phyloP scores from a whole-genome alignment of 2,888 invertebrate genomes.

The Scaptomyza cyrtandrae region DNA sequence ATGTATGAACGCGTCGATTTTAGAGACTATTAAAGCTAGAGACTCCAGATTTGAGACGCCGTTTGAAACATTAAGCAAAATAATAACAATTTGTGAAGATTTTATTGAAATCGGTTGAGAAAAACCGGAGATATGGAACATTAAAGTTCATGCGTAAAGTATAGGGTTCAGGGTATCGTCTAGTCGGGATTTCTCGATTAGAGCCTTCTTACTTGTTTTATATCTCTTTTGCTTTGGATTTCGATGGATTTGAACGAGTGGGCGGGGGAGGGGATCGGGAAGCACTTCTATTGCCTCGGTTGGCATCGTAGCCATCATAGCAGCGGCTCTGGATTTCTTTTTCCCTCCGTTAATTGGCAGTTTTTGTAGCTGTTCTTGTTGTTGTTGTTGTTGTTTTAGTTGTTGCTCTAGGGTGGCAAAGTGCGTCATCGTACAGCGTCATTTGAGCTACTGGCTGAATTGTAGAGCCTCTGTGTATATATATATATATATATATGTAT shows the following conservation, averaged over 20 bases:
- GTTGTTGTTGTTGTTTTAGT: constrained; percentile 15
- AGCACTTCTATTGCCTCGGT: constrained; percentile 46
- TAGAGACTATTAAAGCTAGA: no score
- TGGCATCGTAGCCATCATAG: constrained; percentile 36
- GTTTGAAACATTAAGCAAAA: no score
- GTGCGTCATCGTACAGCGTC: constrained; percentile 44
- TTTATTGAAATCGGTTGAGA: no score
- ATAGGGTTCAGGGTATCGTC: no score
- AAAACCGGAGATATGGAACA: no score
- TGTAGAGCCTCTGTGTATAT: constrained; percentile 24
- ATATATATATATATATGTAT: background rate
- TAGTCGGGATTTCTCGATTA: no score
- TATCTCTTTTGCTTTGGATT: constrained; percentile 1
- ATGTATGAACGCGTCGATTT: no score
- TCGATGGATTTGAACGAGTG: constrained; percentile 25
- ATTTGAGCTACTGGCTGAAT: constrained; percentile 23
- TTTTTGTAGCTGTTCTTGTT: constrained; percentile 24
- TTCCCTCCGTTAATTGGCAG: constrained; percentile 68
- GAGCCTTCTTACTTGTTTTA: no score
- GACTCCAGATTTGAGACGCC: no score
- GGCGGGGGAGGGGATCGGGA: background rate
- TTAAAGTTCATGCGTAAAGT: no score
- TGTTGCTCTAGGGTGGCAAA: constrained; percentile 10
- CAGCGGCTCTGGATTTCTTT: constrained; percentile 42
- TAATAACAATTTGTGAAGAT: no score